Evolutionary conservation across 2,113 vertebrate species (phyloP).

Genomic region (Trochalopteron elliotii): DNA sequence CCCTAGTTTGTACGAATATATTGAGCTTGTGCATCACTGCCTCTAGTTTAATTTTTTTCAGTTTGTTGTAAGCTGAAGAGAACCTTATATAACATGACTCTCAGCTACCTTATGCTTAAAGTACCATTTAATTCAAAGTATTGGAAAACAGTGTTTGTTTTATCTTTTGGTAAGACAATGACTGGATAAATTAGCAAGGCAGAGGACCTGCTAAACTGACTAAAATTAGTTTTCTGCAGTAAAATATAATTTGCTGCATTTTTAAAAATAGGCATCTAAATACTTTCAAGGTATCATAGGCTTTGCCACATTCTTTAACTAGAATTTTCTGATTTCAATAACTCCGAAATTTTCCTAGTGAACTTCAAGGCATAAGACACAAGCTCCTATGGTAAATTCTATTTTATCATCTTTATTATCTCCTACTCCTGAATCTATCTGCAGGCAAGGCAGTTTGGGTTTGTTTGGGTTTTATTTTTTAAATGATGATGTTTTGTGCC

Average conservation of each 20-base stretch:
- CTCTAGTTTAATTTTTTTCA: slow-evolving; percentile 35
- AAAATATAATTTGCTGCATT: neutral
- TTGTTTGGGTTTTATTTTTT: neutral
- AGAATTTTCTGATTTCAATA: neutral
- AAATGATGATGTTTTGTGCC: neutral
- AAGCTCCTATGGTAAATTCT: neutral
- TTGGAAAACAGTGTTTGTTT: neutral
- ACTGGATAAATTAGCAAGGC: neutral
- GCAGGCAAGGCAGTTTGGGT: neutral
- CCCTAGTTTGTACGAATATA: slow-evolving; percentile 48
- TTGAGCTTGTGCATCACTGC: slow-evolving; percentile 42
- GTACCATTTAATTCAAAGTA: neutral
- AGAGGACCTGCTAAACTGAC: neutral
- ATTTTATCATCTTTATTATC: neutral
- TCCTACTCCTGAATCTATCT: neutral
- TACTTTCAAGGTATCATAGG: neutral
- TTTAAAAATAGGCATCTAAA: neutral
- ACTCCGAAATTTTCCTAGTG: neutral
- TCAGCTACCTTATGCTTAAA: neutral
- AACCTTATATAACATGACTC: neutral
- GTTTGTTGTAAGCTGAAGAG: neutral
- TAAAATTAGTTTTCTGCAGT: neutral
- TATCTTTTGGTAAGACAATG: neutral
- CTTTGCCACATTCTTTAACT: neutral
- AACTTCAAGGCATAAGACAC: neutral